These are phyloP conservation scores for Chloropsis cyanopogon DNA, from an alignment of 2,113 vertebrate species.

Conservation along the genomic window DNA sequence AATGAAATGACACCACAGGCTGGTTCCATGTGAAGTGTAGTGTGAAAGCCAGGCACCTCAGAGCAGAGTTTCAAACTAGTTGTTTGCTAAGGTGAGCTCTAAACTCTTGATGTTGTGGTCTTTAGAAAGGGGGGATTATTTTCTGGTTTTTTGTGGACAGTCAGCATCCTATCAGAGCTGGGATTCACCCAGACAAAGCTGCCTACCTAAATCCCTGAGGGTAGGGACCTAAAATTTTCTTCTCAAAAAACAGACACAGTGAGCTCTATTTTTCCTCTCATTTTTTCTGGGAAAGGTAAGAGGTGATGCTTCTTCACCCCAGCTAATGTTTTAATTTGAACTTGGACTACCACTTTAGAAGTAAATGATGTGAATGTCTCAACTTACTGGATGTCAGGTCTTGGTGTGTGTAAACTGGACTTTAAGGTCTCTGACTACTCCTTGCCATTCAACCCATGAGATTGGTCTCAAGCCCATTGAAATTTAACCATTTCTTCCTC, in stretches of 20 bases:
- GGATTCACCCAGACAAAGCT: neutral
- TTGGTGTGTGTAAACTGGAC: neutral
- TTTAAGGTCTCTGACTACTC: neutral
- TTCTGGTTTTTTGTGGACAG: neutral
- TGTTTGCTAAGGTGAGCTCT: neutral
- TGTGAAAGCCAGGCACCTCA: neutral
- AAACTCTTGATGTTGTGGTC: neutral
- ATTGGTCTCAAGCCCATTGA: neutral
- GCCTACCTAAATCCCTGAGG: neutral
- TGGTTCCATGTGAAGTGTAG: neutral
- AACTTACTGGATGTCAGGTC: neutral
- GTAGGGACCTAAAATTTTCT: neutral
- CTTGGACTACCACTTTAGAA: neutral
- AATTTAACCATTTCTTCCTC: neutral
- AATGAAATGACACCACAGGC: neutral
- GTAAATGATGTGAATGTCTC: neutral
- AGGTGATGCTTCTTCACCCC: neutral
- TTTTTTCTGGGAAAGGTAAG: neutral
- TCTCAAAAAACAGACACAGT: neutral
- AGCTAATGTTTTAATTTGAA: neutral
- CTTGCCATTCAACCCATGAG: neutral
- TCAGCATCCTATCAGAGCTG: neutral
- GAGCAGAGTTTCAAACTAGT: neutral
- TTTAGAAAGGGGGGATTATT: neutral
- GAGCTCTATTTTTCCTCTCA: neutral